Evolutionary conservation across 1,140 invertebrate genomes (phyloP), one percentile per base, ranked within the genome.

Genomic region (Drosophila ogumai): DNA sequence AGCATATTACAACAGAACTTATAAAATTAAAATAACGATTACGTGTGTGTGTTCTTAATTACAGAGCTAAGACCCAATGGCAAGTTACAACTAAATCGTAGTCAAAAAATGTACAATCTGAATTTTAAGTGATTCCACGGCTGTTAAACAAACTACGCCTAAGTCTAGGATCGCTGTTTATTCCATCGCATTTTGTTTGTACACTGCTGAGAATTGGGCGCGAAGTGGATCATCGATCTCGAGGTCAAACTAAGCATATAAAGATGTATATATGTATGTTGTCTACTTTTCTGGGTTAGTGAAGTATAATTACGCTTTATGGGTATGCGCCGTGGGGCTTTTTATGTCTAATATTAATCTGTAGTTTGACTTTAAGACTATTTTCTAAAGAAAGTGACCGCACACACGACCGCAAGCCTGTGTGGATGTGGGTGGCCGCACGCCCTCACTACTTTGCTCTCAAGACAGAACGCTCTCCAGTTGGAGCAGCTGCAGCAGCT

Each of bases 311-410:
- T 73, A 69, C 43, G 54, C 50, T 60, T 65, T 72, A 50, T 65
- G 59, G 60, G 32, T 66, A 46, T 56, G 36, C 69, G 44, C 50
- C 64, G 57, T 76, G 59, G 36, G 65, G 55, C 47, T 65, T 81
- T 57, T 81, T 55, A 80, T 38, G 36, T 63, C 65, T 79, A 79
- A 60, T 90, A 63, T 81, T 90, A 79, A 68, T 85, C 78, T 85
- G 80, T 90, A 90, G 85, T 90, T 90, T 90, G 85, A 90, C 85
- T 90, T 90, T 85, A 85, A 85, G 74, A 90, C 59, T 90, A 90
- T 22, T 40, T 58, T 31, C 81, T 90, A 81, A 46, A 71, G 75
- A 79, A 69, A 79, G 59, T 47, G 28, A 63, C 65, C 75, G 54
- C 65, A 63, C 60, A 63, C 68, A 58, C 9, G 43, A 65, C 32